Base-by-base conservation (phyloP, 2,113 vertebrate genomes). In the Protomyctophum bolini region DNA sequence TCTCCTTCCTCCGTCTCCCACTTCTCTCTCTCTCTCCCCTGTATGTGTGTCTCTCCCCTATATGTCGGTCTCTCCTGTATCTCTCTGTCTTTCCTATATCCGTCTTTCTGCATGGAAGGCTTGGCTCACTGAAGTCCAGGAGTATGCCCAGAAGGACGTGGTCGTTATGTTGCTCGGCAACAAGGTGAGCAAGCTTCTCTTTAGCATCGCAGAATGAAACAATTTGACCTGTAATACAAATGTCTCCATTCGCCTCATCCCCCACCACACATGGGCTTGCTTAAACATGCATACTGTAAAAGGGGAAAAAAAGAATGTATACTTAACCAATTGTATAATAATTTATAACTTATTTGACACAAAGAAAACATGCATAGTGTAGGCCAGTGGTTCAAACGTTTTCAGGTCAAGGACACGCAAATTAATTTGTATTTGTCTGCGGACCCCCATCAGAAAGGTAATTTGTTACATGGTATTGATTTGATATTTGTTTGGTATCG, bases 91-190 rank as follows among this genome's bases (percentile, higher is more conserved):
- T n/a, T 65, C 63, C 33, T 41, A 41, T 41, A 41, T 63, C n/a
- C 47, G 12, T 47, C 73, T 60, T 57, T 56, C 47, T 73, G 58
- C 86, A 79, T 80, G 63, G 58, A 83, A 94, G 93, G 93, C 93
- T 82, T 94, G 93, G 93, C 87, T 94, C 77, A 93, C 91, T 0
- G 97, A 99, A 92, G 95, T 99, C 84, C 94, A 98, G 0, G 98
- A 99, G 85, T 98, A 96, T 0, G 97, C 98, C 80, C 96, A 98
- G 90, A 95, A 94, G 91, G 96, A 99, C 58, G 98, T 98, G 93
- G 97, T 98, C 92, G 96, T 99, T 89, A 97, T 99, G 97, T 89
- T 99, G 91, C 95, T 99, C 77, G 98, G 98, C 89, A 99, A 99
- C 91, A 99, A 99, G 92, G 93, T 94, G 83, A 92, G 92, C 79